Conservation (phyloP, 2,113 vertebrate genomes). For the Serinus canaria region DNA sequence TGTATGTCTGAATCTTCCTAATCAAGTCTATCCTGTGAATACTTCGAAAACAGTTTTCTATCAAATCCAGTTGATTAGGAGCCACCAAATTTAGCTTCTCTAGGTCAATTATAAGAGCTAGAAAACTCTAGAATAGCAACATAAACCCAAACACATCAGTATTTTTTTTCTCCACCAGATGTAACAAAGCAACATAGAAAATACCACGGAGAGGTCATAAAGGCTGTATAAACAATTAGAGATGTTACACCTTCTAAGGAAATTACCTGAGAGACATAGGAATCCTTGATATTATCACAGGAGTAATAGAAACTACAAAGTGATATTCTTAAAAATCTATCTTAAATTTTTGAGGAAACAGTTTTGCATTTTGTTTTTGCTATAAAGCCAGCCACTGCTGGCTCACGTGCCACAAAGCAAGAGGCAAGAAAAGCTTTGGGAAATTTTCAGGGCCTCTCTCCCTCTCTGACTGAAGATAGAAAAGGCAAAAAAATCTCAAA, state of each 20-base stretch:
- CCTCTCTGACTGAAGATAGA: background rate
- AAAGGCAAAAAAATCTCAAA: background rate
- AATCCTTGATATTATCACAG: background rate
- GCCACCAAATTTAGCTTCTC: constrained; percentile 85
- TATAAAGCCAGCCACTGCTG: background rate
- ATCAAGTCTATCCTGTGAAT: constrained; percentile 85
- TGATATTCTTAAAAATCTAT: background rate
- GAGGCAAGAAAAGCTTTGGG: background rate
- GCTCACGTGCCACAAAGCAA: background rate
- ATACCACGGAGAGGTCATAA: background rate
- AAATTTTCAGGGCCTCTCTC: background rate
- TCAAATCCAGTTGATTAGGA: constrained; percentile 77
- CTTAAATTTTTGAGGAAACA: background rate
- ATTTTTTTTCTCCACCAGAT: background rate
- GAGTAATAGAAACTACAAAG: background rate
- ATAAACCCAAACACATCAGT: background rate
- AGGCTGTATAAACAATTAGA: background rate
- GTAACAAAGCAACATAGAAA: background rate
- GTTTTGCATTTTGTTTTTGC: background rate
- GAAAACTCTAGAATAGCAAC: constrained; percentile 80
- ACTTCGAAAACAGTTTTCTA: constrained; percentile 78
- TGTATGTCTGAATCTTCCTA: constrained; percentile 81
- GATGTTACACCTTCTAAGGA: background rate
- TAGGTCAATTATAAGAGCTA: constrained; percentile 84
- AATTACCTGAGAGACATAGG: background rate